Evolutionary conservation across 2,888 invertebrate species (phyloP), one percentile per base, ranked within the genome.

Genomic region (Stegana nigrithorax): DNA sequence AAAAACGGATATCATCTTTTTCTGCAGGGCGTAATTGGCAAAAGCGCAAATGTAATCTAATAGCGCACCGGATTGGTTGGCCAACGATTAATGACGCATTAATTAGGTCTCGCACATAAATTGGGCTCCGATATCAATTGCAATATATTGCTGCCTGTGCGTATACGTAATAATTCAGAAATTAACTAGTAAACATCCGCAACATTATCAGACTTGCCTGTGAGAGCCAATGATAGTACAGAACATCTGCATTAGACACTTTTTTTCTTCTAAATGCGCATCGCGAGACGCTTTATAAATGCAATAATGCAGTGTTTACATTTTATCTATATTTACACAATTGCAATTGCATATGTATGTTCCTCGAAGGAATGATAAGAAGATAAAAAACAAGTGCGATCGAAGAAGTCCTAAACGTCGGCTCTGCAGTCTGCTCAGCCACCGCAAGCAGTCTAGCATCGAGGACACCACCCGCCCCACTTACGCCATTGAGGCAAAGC

Each of bases 161-260:
- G 39, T 39, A 12, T 39, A 10, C 39, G 39, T 39, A 10, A 39
- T 39, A 39, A n/a, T 39, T 39, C 17, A n/a, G 39, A 4, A 39
- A 39, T 39, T 39, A 39, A 8, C 10, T n/a, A 8, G 64, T 68
- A 68, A 68, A 57, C 63, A 73, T 64, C 74, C 71, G 73, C 65
- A 45, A 4, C 55, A 71, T 36, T 19, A 4, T 14, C 32, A 10
- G 32, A 2, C n/a, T 32, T 32, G 2, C 32, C 2, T 12, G 32
- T 32, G 3, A 32, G n/a, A 32, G n/a, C n/a, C 2, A 32, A 32
- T n/a, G 32, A 32, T 32, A 12, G 53, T 17, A 32, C 53, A n/a
- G 26, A 51, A 51, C 14, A 25, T 50, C 23, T 25, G 26, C 23
- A 51, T n/a, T n/a, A n/a, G n/a, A n/a, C n/a, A n/a, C n/a, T n/a